phyloP scores from a whole-genome alignment of 2,888 invertebrate species.

The Phania funesta region DNA sequence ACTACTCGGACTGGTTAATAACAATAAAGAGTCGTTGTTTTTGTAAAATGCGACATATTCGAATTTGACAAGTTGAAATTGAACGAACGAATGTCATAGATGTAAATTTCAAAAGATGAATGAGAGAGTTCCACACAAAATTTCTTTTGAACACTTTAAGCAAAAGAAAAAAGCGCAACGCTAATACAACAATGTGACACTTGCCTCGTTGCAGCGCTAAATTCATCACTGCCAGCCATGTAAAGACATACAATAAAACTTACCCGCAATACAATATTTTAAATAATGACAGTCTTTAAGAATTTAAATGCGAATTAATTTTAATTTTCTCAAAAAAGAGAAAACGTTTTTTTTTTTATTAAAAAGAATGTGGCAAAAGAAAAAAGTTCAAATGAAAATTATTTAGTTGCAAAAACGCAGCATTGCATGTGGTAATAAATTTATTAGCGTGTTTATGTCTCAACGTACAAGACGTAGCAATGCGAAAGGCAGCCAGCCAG shows the following conservation, averaged over 20 bases:
- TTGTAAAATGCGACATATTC: constrained; percentile 12
- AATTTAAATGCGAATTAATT: constrained; percentile 50
- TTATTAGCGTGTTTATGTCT: constrained; percentile 70
- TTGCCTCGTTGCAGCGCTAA: constrained; percentile 44
- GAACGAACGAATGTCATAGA: constrained; percentile 61
- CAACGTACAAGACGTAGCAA: constrained; percentile 51
- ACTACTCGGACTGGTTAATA: neutral
- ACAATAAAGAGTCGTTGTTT: neutral
- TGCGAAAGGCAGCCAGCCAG: constrained; percentile 11
- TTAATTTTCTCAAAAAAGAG: constrained; percentile 8
- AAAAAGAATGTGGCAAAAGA: neutral
- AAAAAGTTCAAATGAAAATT: constrained; percentile 13
- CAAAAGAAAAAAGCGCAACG: constrained; percentile 10
- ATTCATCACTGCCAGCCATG: constrained; percentile 50
- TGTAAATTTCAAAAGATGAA: constrained; percentile 32
- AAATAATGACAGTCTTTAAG: constrained; percentile 53
- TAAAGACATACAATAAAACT: constrained; percentile 3
- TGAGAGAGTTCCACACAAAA: constrained; percentile 15
- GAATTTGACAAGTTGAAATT: constrained; percentile 61
- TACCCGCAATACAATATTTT: constrained; percentile 32
- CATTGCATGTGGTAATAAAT: constrained; percentile 69
- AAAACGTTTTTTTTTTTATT: neutral
- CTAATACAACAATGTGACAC: constrained; percentile 47
- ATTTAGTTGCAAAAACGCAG: constrained; percentile 48
- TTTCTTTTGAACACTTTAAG: constrained; percentile 26